Conservation (phyloP, 2,888 invertebrate species). For the Phania funesta region DNA sequence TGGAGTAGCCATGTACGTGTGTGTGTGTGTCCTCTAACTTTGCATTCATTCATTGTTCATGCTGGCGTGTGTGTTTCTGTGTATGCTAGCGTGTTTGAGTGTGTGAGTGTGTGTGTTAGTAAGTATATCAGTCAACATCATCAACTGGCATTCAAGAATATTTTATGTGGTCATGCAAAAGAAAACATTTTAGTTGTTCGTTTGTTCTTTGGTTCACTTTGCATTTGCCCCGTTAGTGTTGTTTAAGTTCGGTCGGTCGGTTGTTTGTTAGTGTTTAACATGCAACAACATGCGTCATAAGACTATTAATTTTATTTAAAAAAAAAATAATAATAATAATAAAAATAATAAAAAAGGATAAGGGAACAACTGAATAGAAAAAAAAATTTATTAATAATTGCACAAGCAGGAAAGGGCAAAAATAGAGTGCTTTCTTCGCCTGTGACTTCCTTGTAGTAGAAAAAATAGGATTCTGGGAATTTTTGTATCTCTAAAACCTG, state of each 20-base stretch:
- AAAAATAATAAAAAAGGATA: conserved; percentile 4
- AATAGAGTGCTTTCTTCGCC: too few relatives aligned
- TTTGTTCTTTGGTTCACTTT: not conserved
- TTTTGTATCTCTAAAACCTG: too few relatives aligned
- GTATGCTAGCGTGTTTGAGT: not conserved
- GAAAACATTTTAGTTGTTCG: conserved; percentile 39
- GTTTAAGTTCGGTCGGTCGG: not conserved
- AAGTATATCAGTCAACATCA: conserved; percentile 28
- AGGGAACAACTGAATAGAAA: too few relatives aligned
- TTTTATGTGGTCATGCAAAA: conserved; percentile 51
- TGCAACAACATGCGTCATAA: conserved; percentile 55
- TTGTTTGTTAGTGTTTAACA: conserved; percentile 26
- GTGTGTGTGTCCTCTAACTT: not conserved
- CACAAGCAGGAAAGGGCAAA: not conserved
- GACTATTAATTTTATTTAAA: conserved; percentile 47
- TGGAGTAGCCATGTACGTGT: not conserved
- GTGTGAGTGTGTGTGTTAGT: not conserved
- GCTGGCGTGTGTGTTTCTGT: not conserved
- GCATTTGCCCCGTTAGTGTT: not conserved
- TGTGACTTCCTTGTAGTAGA: too few relatives aligned
- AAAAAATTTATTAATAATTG: not conserved
- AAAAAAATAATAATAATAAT: not conserved
- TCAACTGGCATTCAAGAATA: conserved; percentile 27
- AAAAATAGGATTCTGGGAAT: too few relatives aligned
- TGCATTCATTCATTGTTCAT: not conserved